A percentile compares a stretch with the other conserved stretches of the same genome.
These are phyloP conservation scores for Diploscapter pachys DNA, from an alignment of 1,140 invertebrate genomes.

Conservation along the genomic window DNA sequence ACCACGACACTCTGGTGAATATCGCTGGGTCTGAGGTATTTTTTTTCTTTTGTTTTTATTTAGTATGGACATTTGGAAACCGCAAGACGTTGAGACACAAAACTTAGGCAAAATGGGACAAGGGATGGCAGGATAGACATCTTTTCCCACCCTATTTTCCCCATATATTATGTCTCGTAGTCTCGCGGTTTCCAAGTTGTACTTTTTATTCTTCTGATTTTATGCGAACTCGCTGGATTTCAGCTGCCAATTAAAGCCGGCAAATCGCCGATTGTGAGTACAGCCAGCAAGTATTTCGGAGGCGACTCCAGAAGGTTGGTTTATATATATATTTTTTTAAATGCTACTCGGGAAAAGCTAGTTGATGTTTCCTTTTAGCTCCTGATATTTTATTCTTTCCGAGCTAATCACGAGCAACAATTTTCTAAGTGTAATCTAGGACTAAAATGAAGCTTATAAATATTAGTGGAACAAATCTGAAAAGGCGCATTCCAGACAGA, in stretches of 20 bases:
- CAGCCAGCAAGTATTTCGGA: slow-evolving; percentile 46
- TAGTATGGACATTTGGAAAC: neutral
- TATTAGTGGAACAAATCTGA: too few relatives aligned
- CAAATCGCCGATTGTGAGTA: slow-evolving; percentile 31
- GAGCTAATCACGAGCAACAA: too few relatives aligned
- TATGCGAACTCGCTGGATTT: slow-evolving; percentile 23
- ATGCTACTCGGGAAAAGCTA: too few relatives aligned
- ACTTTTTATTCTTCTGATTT: neutral
- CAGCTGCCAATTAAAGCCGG: slow-evolving; percentile 23
- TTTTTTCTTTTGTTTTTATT: neutral
- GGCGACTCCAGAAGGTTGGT: slow-evolving; percentile 27
- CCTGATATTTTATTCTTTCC: too few relatives aligned
- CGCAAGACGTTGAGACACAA: neutral
- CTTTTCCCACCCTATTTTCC: too few relatives aligned
- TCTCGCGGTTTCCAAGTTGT: neutral
- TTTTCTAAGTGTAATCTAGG: too few relatives aligned
- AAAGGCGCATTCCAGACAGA: too few relatives aligned
- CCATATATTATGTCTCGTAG: neutral
- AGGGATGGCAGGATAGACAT: neutral
- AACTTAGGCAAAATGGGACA: neutral
- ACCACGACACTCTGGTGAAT: slow-evolving; percentile 45
- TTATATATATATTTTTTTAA: too few relatives aligned
- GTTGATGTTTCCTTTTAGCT: too few relatives aligned
- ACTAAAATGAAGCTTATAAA: too few relatives aligned
- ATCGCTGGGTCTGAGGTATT: neutral